Evolutionary conservation across 1,140 invertebrate species (phyloP).

Genomic region (Acromyrmex charruanus): DNA sequence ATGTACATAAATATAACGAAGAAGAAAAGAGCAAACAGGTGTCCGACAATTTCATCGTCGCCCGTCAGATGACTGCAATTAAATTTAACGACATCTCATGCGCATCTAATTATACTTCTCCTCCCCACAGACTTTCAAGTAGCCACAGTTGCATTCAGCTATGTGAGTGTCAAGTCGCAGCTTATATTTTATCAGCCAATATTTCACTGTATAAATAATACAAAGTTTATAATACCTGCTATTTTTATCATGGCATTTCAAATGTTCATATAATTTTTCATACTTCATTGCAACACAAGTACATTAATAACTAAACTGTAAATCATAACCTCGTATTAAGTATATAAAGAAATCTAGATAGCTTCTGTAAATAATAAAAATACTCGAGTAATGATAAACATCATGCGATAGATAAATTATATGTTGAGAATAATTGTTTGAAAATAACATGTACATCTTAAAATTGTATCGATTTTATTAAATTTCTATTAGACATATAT

Average conservation of each 20-base stretch:
- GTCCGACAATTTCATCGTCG: constrained; percentile 73
- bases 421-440: neutral
- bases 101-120: constrained; percentile 62
- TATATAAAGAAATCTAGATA: neutral
- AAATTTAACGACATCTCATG: constrained; percentile 81
- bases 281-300: constrained; percentile 20
- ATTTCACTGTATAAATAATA: constrained; percentile 46
- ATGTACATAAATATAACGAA: constrained; percentile 42
- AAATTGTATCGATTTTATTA: neutral
- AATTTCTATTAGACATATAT: neutral
- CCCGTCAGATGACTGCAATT: constrained; percentile 74
- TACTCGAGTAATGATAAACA: neutral
- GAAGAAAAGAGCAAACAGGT: constrained; percentile 81
- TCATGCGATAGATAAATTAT: too few relatives aligned
- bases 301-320: neutral
- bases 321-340: constrained; percentile 15
- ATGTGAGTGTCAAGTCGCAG: constrained; percentile 29
- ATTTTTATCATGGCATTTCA: constrained; percentile 43
- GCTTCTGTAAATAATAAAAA: neutral
- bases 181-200: constrained; percentile 8
- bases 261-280: constrained; percentile 14
- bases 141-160: constrained; percentile 37
- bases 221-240: constrained; percentile 26
- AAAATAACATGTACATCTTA: neutral
- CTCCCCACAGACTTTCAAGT: constrained; percentile 60